Conservation (phyloP, 2,888 invertebrate genomes). For the Drosophila anomelani region DNA sequence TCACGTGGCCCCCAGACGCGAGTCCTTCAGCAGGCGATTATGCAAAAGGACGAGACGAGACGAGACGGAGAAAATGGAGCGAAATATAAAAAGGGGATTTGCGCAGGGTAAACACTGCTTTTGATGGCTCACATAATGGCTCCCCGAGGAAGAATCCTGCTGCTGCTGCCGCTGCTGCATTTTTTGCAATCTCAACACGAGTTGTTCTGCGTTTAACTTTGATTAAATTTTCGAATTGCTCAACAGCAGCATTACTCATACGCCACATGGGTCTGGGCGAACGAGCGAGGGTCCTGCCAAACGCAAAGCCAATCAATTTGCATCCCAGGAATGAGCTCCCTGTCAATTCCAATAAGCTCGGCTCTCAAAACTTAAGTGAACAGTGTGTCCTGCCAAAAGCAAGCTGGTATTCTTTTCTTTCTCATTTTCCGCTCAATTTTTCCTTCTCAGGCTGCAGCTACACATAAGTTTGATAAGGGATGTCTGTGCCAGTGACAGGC, state of each 20-base stretch:
- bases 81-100: constrained; percentile 2
- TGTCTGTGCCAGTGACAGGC: constrained; percentile 28
- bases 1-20: constrained; percentile 40
- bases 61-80: not conserved
- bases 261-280: constrained; percentile 22
- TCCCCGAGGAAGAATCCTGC: constrained; percentile 34
- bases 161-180: constrained; percentile 26
- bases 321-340: constrained; percentile 26
- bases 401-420: not conserved
- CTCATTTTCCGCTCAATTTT: constrained; percentile 20
- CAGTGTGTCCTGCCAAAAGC: constrained; percentile 23
- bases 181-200: constrained; percentile 12
- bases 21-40: constrained; percentile 40
- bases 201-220: constrained; percentile 23
- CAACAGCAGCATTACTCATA: constrained; percentile 7
- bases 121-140: constrained; percentile 40
- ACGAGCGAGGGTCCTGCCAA: not conserved
- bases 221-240: constrained; percentile 22
- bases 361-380: constrained; percentile 35
- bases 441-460: constrained; percentile 18
- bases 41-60: constrained; percentile 18
- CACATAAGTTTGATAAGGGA: constrained; percentile 35
- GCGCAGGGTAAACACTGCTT: constrained; percentile 24
- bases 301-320: constrained; percentile 61
- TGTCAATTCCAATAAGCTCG: constrained; percentile 66